These are phyloP conservation scores for Enteromius trimaculatus DNA, from an alignment of 2,797 vertebrate species.

Conservation along the genomic window DNA sequence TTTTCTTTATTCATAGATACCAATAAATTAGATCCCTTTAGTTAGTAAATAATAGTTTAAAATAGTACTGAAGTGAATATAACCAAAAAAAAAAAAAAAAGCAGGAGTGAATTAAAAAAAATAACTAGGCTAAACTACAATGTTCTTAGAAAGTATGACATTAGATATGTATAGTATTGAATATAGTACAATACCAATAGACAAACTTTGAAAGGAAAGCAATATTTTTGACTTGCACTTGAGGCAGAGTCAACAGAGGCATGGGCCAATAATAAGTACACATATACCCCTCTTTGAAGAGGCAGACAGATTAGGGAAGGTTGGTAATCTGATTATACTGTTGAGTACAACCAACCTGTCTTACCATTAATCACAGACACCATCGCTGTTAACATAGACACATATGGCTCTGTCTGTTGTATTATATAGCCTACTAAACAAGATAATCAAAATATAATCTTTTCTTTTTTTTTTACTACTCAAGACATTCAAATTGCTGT, in stretches of 20 bases:
- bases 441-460: neutral
- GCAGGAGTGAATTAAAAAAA: neutral
- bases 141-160: neutral
- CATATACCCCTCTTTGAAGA: neutral
- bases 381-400: neutral
- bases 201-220: neutral
- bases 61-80: neutral
- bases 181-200: neutral
- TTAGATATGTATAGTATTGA: constrained; percentile 15
- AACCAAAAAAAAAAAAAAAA: neutral
- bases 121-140: neutral
- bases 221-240: constrained; percentile 7
- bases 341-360: constrained; percentile 23
- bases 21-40: neutral
- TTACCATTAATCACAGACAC: constrained; percentile 34
- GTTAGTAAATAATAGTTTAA: neutral
- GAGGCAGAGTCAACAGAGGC: neutral
- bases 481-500: neutral
- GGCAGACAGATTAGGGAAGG: constrained; percentile 44
- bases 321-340: constrained; percentile 52
- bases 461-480: neutral
- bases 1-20: neutral
- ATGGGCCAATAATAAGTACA: constrained; percentile 15
- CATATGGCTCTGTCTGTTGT: neutral
- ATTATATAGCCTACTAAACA: neutral